These are phyloP conservation scores for Drosophila ezoana DNA, from an alignment of 2,888 invertebrate species.

Conservation along the genomic window DNA sequence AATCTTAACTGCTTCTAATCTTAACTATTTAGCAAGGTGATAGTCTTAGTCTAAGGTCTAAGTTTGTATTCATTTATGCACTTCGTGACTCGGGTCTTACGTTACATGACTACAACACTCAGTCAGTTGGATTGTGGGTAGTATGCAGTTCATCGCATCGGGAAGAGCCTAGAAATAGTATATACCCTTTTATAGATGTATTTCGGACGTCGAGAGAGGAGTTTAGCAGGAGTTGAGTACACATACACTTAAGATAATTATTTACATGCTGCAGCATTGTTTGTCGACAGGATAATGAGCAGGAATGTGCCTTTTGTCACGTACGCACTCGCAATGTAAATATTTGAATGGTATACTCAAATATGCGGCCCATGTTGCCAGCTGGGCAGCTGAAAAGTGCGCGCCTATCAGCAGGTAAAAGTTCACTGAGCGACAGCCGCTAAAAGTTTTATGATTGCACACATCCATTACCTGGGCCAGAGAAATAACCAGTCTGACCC, in stretches of 20 bases:
- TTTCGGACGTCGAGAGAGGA: not conserved
- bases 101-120: too few relatives aligned
- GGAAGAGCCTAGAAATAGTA: too few relatives aligned
- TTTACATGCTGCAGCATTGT: slow-evolving; percentile 2
- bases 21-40: too few relatives aligned
- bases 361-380: not conserved
- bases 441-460: slow-evolving; percentile 41
- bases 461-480: slow-evolving; percentile 29
- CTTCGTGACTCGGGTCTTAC: too few relatives aligned
- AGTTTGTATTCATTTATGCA: too few relatives aligned
- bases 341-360: slow-evolving; percentile 9
- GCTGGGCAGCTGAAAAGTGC: slow-evolving; percentile 48
- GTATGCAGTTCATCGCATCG: too few relatives aligned
- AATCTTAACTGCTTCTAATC: too few relatives aligned
- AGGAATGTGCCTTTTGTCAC: slow-evolving; percentile 25
- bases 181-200: too few relatives aligned
- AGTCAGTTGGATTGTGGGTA: too few relatives aligned
- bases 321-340: slow-evolving; percentile 24
- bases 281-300: slow-evolving; percentile 11
- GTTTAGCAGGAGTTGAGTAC: not conserved
- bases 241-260: not conserved
- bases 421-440: slow-evolving; percentile 28
- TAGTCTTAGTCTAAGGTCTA: too few relatives aligned
- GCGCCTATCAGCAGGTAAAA: slow-evolving; percentile 58
- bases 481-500: slow-evolving; percentile 57